phyloP scores from a whole-genome alignment of 2,113 vertebrate genomes.

The Deroptyus accipitrinus region DNA sequence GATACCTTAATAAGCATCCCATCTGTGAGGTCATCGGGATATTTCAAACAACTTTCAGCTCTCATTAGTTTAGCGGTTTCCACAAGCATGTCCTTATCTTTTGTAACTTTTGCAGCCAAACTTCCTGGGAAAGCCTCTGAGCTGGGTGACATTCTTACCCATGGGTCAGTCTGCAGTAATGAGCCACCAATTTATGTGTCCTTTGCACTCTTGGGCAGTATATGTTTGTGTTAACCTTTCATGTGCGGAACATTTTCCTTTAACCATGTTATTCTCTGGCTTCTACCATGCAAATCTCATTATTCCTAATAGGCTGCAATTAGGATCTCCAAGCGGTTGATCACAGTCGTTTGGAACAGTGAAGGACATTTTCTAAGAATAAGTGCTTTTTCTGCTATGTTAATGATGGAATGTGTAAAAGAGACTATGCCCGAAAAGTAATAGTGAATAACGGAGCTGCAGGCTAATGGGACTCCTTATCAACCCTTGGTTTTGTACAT shows the following conservation, averaged over 20 bases:
- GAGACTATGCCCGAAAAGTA: slow-evolving; percentile 27
- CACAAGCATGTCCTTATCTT: slow-evolving; percentile 76
- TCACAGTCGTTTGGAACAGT: slow-evolving; percentile 42
- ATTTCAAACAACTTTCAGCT: slow-evolving; percentile 80
- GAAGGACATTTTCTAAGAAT: slow-evolving; percentile 40
- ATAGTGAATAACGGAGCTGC: not conserved
- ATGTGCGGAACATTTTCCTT: slow-evolving; percentile 72
- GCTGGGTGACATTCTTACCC: slow-evolving; percentile 79
- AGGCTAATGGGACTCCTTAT: slow-evolving; percentile 10
- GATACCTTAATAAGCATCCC: slow-evolving; percentile 87
- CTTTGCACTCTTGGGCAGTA: slow-evolving; percentile 71
- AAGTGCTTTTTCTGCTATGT: slow-evolving; percentile 52
- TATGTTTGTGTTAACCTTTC: slow-evolving; percentile 83
- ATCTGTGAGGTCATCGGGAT: slow-evolving; percentile 87
- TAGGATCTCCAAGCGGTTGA: slow-evolving; percentile 76
- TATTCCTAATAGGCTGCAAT: slow-evolving; percentile 85
- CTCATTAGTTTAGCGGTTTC: slow-evolving; percentile 89
- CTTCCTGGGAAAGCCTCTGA: slow-evolving; percentile 82
- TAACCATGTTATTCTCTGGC: slow-evolving; percentile 68
- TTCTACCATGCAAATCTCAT: slow-evolving; percentile 81
- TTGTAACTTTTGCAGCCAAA: slow-evolving; percentile 80
- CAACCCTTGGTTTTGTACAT: not conserved
- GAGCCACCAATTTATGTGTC: slow-evolving; percentile 73
- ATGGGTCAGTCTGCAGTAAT: slow-evolving; percentile 84
- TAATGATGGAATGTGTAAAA: slow-evolving; percentile 54